Conservation (phyloP, 2,113 vertebrate genomes). For the Psephotus haematonotus region DNA sequence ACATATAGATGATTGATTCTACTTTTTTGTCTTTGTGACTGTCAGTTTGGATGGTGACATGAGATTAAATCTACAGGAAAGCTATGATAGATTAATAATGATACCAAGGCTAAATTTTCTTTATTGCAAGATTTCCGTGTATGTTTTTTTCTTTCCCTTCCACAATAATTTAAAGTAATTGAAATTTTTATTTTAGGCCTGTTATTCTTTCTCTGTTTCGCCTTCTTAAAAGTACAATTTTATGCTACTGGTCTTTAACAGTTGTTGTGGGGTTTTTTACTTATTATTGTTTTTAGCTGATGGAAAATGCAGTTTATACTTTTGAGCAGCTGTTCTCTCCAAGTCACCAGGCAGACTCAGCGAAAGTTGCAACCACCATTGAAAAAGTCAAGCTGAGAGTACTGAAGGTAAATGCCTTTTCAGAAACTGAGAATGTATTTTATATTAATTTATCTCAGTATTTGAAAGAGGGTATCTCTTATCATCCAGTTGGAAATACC, state of each 20-base stretch:
- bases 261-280: neutral
- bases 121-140: neutral
- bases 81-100: neutral
- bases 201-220: neutral
- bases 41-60: neutral
- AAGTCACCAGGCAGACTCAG: slow-evolving; percentile 69
- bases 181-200: neutral
- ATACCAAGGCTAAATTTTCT: neutral
- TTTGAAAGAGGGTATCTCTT: neutral
- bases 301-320: slow-evolving; percentile 86
- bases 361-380: slow-evolving; percentile 66
- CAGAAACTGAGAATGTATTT: neutral
- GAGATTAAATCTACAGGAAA: neutral
- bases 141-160: neutral
- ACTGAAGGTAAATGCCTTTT: slow-evolving; percentile 81
- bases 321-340: slow-evolving; percentile 84
- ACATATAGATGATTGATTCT: neutral
- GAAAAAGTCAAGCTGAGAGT: slow-evolving; percentile 88
- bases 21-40: neutral
- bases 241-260: neutral
- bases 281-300: slow-evolving; percentile 75
- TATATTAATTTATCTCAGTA: neutral
- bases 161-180: neutral
- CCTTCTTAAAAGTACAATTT: neutral
- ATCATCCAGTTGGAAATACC: neutral